Evolutionary conservation across 2,797 vertebrate species (phyloP).

Genomic region (Diceros bicornis): DNA sequence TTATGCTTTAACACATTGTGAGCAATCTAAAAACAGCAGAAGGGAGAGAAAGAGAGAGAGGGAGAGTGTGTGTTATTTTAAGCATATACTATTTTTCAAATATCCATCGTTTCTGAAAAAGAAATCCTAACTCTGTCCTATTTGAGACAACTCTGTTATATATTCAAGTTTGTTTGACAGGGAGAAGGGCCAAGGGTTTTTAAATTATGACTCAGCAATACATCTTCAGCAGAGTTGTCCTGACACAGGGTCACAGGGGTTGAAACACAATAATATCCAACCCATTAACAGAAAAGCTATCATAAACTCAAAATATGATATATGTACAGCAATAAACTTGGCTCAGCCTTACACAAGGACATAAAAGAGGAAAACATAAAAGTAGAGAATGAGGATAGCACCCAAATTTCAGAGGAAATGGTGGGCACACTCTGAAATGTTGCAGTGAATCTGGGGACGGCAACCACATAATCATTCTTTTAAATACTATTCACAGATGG

Average conservation of each 20-base stretch:
- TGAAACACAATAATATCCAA: constrained; percentile 59
- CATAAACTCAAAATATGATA: constrained; percentile 63
- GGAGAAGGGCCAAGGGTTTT: constrained; percentile 44
- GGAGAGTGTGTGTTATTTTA: not conserved
- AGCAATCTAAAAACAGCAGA: not conserved
- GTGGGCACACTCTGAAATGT: not conserved
- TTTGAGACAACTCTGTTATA: not conserved
- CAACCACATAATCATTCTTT: not conserved
- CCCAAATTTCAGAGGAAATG: not conserved
- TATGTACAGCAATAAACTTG: constrained; percentile 30
- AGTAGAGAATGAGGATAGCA: not conserved
- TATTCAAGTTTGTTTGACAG: constrained; percentile 43
- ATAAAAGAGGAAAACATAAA: not conserved
- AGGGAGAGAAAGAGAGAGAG: not conserved
- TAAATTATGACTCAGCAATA: constrained; percentile 35
- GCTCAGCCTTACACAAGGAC: constrained; percentile 17
- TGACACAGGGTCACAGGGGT: constrained; percentile 1
- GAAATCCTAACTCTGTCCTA: constrained; percentile 22
- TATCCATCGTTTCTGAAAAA: constrained; percentile 42
- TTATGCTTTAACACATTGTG: not conserved
- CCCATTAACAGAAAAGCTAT: constrained; percentile 51
- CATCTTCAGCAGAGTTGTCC: constrained; percentile 17
- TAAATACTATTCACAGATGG: not conserved
- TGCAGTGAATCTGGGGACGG: not conserved
- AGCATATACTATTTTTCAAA: not conserved